Base-by-base conservation (phyloP, 2,113 vertebrate species). In the Callipepla californica region DNA sequence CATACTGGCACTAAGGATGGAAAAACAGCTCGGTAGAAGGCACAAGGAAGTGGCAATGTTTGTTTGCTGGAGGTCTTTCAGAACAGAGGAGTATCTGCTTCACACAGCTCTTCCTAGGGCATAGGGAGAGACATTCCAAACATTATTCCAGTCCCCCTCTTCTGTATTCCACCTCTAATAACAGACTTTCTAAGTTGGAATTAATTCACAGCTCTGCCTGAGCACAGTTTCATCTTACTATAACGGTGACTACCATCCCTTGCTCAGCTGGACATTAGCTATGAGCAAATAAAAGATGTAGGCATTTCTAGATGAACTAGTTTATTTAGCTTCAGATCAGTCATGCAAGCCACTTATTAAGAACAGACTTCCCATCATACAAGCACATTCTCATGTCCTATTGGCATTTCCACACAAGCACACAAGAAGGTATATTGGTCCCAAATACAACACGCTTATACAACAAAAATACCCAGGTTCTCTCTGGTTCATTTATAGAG, bases 311-410 rank as follows among this genome's bases (percentile, higher is more conserved):
- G 73, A 65, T 91, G 94, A 73, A 86, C 19, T 84, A n/a, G 79
- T 96, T 95, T 96, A 92, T 98, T 98, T 97, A 97, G 88, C 90
- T 80, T 95, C 66, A 90, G 79, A 94, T 75, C 40, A 55, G 66
- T 94, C 96, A 97, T 97, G 96, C 97, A 97, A 69, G 48, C 79
- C 40, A 85, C 58, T 96, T 95, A 90, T 3, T 85, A 76, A 95
- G 87, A 92, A 53, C 32, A 95, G 55, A 88, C 42, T 90, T 94
- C 44, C 85, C 79, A 94, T 67, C 63, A 84, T 69, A 63, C 76
- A 92, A 91, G 32, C 50, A 48, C 88, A 76, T 85, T 78, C 66
- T 94, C 38, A 68, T 50, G 65, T 83, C 59, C 87, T 94, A 80
- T 87, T 85, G 78, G 91, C 80, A 25, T 67, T 79, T 77, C 73